These are phyloP conservation scores for Orientallactaga bullata DNA, from an alignment of 2,113 vertebrate species.

Conservation along the genomic window DNA sequence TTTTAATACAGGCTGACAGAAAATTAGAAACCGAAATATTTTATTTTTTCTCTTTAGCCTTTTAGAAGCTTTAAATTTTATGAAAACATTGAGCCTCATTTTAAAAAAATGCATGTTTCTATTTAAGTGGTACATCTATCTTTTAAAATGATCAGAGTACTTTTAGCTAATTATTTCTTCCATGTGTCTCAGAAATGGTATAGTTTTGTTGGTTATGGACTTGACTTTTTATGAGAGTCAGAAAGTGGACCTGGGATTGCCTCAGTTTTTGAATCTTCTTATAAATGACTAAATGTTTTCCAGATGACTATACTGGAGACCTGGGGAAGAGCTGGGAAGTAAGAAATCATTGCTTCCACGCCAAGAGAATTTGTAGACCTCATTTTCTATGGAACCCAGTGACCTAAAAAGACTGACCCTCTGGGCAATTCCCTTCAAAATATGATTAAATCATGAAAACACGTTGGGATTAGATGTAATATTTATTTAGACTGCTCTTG, in stretches of 20 bases:
- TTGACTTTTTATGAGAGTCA: constrained; percentile 73
- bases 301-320: constrained; percentile 70
- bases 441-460: constrained; percentile 53
- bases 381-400: constrained; percentile 52
- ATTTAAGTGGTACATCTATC: constrained; percentile 39
- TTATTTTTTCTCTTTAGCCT: constrained; percentile 58
- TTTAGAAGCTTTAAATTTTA: constrained; percentile 51
- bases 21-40: constrained; percentile 57
- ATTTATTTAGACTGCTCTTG: constrained; percentile 56
- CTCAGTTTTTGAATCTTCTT: constrained; percentile 68
- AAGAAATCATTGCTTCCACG: constrained; percentile 57
- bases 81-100: constrained; percentile 39
- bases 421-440: constrained; percentile 57
- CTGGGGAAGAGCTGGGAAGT: constrained; percentile 29
- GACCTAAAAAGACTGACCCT: constrained; percentile 62
- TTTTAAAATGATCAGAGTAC: constrained; percentile 62
- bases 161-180: constrained; percentile 71
- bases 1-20: constrained; percentile 24
- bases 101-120: neutral
- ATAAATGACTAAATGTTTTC: constrained; percentile 77
- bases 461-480: constrained; percentile 14
- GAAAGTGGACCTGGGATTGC: constrained; percentile 46
- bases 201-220: constrained; percentile 43
- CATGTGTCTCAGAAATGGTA: constrained; percentile 68
- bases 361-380: constrained; percentile 44